A percentile compares a stretch with the other conserved stretches of the same genome.
These are phyloP conservation scores for Tribolium castaneum DNA, from an alignment of 1,140 invertebrate genomes.

Conservation along the genomic window DNA sequence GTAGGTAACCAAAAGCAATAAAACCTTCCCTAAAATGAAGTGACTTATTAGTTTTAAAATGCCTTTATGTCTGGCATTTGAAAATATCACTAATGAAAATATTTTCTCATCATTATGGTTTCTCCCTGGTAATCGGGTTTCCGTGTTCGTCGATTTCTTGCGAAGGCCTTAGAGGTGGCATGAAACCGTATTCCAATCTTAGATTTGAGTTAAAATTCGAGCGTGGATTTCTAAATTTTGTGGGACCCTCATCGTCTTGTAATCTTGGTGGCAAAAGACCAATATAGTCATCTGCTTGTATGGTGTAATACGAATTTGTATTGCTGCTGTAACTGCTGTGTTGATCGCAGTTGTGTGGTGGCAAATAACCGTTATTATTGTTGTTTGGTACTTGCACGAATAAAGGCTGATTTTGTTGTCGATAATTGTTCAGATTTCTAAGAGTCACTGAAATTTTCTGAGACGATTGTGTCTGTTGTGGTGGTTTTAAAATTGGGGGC, in stretches of 20 bases:
- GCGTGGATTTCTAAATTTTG: slow-evolving; percentile 56
- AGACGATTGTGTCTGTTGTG: slow-evolving; percentile 2
- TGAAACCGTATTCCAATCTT: slow-evolving; percentile 84
- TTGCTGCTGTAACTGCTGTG: slow-evolving; percentile 22
- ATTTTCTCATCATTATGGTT: slow-evolving; percentile 44
- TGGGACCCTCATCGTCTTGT: background rate
- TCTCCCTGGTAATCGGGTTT: slow-evolving; percentile 66
- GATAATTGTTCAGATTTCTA: background rate
- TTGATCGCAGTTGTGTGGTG: slow-evolving; percentile 34
- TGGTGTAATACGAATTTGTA: slow-evolving; percentile 12
- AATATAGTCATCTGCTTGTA: slow-evolving; percentile 57
- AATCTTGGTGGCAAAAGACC: slow-evolving; percentile 64
- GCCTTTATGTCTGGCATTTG: slow-evolving; percentile 3
- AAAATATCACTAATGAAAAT: slow-evolving; percentile 14
- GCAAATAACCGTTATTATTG: slow-evolving; percentile 44
- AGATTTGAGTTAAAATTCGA: slow-evolving; percentile 67
- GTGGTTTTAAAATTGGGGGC: background rate
- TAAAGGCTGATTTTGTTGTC: slow-evolving; percentile 45
- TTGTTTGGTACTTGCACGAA: slow-evolving; percentile 45
- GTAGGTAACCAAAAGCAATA: slow-evolving; percentile 36
- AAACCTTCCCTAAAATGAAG: slow-evolving; percentile 9
- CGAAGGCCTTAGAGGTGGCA: slow-evolving; percentile 81
- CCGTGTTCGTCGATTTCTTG: slow-evolving; percentile 81
- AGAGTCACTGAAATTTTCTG: slow-evolving; percentile 19
- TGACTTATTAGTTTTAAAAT: background rate